Base-by-base conservation (phyloP, 2,113 vertebrate species). In the Conger conger region DNA sequence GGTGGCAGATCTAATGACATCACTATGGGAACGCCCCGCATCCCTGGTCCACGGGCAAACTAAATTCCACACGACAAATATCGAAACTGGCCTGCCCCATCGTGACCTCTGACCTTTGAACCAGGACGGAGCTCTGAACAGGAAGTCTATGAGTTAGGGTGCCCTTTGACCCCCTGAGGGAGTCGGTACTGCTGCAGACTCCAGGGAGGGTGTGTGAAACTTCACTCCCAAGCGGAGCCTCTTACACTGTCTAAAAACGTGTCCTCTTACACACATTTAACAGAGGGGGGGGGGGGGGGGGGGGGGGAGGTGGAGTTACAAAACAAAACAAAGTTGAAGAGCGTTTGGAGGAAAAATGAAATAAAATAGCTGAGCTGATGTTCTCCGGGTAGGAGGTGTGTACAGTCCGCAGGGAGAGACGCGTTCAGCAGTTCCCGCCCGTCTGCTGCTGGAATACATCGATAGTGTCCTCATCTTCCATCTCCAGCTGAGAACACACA, bases 371-470 rank as follows among this genome's bases (percentile, higher is more conserved):
- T 33, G 40, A 81, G 86, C 79, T 27, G 90, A 86, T 60, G 63
- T 89, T 93, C 83, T 86, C 87, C 81, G 83, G 81, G 88, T 85
- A 76, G 76, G 20, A 50, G 87, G 85, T 89, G 83, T 86, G 68
- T 73, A 73, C 68, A 73, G 68, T 79, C 80, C 76, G 83, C 35
- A 53, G 23, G 68, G 33, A 73, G 23, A 68, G 81, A 54, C 33
- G 79, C 68, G 89, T 92, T 87, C 89, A 94, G 86, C 80, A 92
- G 73, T 79, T 82, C 76, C 94, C 94, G 86, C 94, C 94, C 3
- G 94, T 95, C 92, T 95, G 94, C 92, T 95, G 94, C 86, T 95
- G 94, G 92, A 95, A 95, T 92, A 95, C 94, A 86, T 95, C 94
- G 88, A 95, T 95, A 88, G 94, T 95, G 92, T 95, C 94, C 86